A percentile compares a stretch with the other conserved stretches of the same genome.
Evolutionary conservation across 2,797 vertebrate species (phyloP).

Genomic region (Trachops cirrhosus): DNA sequence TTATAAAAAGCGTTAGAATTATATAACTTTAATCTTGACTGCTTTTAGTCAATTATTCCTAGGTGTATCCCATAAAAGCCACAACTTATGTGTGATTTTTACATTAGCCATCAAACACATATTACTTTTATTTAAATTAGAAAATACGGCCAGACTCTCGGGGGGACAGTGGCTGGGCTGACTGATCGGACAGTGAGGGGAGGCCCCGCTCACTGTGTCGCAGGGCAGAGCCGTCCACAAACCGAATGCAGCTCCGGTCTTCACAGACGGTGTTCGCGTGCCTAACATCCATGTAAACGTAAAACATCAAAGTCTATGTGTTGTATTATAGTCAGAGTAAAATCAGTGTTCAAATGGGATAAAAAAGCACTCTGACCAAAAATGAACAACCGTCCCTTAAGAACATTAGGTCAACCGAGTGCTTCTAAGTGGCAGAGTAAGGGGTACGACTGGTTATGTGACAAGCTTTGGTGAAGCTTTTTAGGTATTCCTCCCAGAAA

Average conservation of each 20-base stretch:
- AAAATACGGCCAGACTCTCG: neutral
- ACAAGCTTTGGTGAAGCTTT: neutral
- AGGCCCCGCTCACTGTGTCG: neutral
- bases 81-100: neutral
- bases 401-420: neutral
- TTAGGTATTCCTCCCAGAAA: neutral
- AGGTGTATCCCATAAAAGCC: neutral
- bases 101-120: neutral
- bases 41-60: neutral
- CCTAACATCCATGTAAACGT: neutral
- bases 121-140: neutral
- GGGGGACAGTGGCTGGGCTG: neutral
- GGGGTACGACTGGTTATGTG: neutral
- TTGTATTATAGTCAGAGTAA: neutral
- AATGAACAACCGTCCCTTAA: neutral
- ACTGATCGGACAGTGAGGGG: neutral
- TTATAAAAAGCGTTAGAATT: neutral
- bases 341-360: neutral
- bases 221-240: neutral
- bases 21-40: neutral
- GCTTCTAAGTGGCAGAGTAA: neutral
- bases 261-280: neutral
- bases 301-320: constrained; percentile 3
- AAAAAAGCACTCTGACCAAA: neutral
- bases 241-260: neutral